Evolutionary conservation across 2,797 vertebrate genomes (phyloP), one percentile per base, ranked within the genome.

Genomic region (Craterocephalus amniculus): DNA sequence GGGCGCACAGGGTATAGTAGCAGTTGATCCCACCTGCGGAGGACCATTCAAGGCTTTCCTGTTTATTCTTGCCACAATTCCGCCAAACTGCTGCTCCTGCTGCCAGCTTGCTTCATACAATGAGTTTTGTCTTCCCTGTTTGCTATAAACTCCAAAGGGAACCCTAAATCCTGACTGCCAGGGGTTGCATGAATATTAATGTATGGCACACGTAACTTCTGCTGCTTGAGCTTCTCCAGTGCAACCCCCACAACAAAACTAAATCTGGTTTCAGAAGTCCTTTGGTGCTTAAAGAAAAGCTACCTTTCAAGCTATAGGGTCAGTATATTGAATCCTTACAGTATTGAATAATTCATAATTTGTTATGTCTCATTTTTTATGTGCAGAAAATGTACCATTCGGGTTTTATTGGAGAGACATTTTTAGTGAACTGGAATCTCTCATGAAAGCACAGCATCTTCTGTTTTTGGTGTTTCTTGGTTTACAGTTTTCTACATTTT

Each of bases 181-280:
- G 60, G 72, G 84, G 87, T 89, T 82, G 55, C 78, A 88, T 89
- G 79, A 88, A 91, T 91, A 91, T 86, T 84, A 83, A 90, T 79
- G 65, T 45, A 67, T 55, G 67, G 81, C 82, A 79, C 79, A 81
- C 45, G 60, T 74, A 77, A 72, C 76, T 70, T 65, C 84, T 79
- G 67, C 48, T 31, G 27, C 60, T 77, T 69, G 34, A 72, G 43
- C 67, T 60, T 40, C 59, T 77, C 13, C 61, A 35, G n/a, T 58
- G 58, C 57, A 51, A 45, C 58, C 61, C 62, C 60, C 54, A 60
- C 70, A 54, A 72, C 64, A 81, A 74, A 76, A 54, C 65, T 70
- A 48, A 62, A 68, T 58, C 26, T 69, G 68, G 22, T 65, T 74
- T 54, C 70, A 26, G 31, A 68, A 72, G 78, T 71, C 58, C 64